These are phyloP conservation scores for Agapetus fuscipes DNA, from an alignment of 2,888 invertebrate species.

Conservation along the genomic window DNA sequence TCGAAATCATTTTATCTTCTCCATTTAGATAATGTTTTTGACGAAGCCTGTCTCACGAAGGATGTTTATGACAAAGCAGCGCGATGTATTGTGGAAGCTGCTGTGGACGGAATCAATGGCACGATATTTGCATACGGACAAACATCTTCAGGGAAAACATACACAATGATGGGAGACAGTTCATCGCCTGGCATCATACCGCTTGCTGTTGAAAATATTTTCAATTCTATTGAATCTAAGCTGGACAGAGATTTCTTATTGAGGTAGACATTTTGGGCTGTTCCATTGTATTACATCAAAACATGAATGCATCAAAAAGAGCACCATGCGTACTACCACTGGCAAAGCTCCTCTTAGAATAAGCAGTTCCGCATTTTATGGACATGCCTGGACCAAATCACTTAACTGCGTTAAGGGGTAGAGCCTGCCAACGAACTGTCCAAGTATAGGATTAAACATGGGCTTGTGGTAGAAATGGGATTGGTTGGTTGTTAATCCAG, in stretches of 20 bases:
- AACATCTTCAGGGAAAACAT: slow-evolving; percentile 83
- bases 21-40: slow-evolving; percentile 69
- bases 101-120: slow-evolving; percentile 69
- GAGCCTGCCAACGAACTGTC: too few species aligned
- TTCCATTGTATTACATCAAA: too few species aligned
- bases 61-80: slow-evolving; percentile 59
- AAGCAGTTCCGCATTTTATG: too few species aligned
- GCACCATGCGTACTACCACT: too few species aligned
- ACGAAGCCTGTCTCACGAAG: slow-evolving; percentile 44
- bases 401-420: too few species aligned
- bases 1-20: too few species aligned
- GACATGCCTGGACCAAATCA: too few species aligned
- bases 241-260: slow-evolving; percentile 64
- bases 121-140: slow-evolving; percentile 90
- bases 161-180: slow-evolving; percentile 69
- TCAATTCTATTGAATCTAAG: slow-evolving; percentile 51
- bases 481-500: too few species aligned
- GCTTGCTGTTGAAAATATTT: slow-evolving; percentile 60
- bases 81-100: slow-evolving; percentile 60
- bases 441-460: too few species aligned
- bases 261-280: slow-evolving; percentile 34
- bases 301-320: too few species aligned
- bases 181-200: slow-evolving; percentile 66
- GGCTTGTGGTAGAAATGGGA: too few species aligned
- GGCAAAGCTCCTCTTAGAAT: too few species aligned